Percentiles rank a stretch among this genome's conserved stretches.
phyloP scores from a whole-genome alignment of 2,113 vertebrate species.

The Gasterosteus aculeatus region DNA sequence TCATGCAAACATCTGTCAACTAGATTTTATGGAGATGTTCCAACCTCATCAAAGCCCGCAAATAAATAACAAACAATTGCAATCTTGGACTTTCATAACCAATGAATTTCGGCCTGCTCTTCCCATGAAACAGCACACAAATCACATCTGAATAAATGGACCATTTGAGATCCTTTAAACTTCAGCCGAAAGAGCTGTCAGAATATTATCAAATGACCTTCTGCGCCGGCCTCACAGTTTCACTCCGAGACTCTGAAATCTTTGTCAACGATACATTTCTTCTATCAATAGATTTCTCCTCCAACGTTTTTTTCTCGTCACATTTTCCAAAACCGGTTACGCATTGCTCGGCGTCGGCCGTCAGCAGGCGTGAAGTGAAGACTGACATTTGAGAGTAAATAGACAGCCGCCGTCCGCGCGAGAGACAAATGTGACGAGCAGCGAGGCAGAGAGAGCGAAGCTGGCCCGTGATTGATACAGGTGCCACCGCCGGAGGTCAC shows the following conservation, averaged over 20 bases:
- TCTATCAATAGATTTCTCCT: conserved; percentile 32
- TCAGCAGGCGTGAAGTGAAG: conserved; percentile 55
- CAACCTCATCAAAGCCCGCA: conserved; percentile 5
- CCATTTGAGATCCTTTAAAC: conserved; percentile 31
- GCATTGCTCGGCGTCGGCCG: conserved; percentile 45
- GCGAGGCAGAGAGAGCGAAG: conserved; percentile 69
- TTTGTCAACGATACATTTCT: conserved; percentile 38
- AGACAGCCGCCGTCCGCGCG: conserved; percentile 45
- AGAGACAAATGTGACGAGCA: conserved; percentile 74
- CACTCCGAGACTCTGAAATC: conserved; percentile 33
- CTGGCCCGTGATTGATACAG: conserved; percentile 76
- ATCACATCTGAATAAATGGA: conserved; percentile 14
- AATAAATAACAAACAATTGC: conserved; percentile 40
- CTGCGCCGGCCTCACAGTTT: conserved; percentile 3
- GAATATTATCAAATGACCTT: conserved; percentile 44
- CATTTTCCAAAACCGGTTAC: conserved; percentile 52
- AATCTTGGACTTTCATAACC: conserved; percentile 47
- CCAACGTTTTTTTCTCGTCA: conserved; percentile 33
- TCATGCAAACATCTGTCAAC: conserved; percentile 18
- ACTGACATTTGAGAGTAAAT: conserved; percentile 69
- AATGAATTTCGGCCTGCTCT: conserved; percentile 36
- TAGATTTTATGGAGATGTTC: too few species aligned
- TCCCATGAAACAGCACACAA: conserved; percentile 27
- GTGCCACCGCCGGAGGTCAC: conserved; percentile 79
- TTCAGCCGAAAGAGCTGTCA: conserved; percentile 24